Conservation (phyloP, 2,113 vertebrate genomes). For the Aptenodytes forsteri region DNA sequence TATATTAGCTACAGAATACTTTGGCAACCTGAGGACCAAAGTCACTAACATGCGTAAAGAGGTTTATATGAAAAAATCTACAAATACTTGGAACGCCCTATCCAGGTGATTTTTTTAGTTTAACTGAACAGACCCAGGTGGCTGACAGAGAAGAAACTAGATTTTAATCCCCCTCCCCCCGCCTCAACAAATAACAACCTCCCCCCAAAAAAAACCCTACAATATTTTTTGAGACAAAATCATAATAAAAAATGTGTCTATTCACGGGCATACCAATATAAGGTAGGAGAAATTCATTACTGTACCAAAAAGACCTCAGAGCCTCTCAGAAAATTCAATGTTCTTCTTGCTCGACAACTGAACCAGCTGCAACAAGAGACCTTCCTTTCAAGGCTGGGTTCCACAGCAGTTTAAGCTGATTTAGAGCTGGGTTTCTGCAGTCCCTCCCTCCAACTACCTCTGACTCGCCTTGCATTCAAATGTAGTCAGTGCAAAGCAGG, state of each 20-base stretch:
- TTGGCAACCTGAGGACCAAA: not conserved
- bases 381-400: not conserved
- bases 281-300: not conserved
- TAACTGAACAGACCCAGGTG: not conserved
- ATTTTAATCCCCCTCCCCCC: not conserved
- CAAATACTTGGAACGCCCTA: not conserved
- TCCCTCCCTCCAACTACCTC: not conserved
- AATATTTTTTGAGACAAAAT: not conserved
- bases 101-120: not conserved
- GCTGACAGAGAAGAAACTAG: not conserved
- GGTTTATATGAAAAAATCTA: not conserved
- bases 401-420: not conserved
- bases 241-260: not conserved
- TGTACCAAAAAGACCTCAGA: not conserved
- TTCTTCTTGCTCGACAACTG: not conserved
- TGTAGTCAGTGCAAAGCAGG: not conserved
- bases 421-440: not conserved
- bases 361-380: not conserved
- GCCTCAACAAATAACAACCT: not conserved
- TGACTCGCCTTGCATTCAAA: not conserved
- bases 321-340: not conserved
- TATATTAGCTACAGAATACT: not conserved
- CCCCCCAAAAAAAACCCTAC: accelerated
- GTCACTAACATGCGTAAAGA: not conserved
- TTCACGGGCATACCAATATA: not conserved